phyloP scores from a whole-genome alignment of 2,888 invertebrate genomes.

The Amblyjoppa fuscipennis region DNA sequence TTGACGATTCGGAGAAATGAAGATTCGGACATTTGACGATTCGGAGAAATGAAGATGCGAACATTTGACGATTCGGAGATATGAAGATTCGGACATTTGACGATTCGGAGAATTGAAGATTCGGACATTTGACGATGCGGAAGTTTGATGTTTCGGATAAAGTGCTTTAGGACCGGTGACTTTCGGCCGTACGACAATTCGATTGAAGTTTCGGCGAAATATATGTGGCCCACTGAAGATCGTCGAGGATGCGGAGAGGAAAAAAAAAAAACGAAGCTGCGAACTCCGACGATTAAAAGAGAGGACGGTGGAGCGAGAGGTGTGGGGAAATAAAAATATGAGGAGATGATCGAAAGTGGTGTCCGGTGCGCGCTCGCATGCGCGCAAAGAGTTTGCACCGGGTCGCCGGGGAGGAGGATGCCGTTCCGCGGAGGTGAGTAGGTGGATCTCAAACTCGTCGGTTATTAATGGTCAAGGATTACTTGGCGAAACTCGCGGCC shows the following conservation, averaged over 20 bases:
- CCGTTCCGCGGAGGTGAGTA: constrained; percentile 65
- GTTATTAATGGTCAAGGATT: constrained; percentile 83
- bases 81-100: no score
- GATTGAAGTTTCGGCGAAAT: no score
- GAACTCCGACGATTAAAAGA: constrained; percentile 8
- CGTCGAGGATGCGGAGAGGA: not conserved
- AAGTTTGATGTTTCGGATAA: no score
- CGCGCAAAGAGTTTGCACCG: constrained; percentile 37
- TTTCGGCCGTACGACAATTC: no score
- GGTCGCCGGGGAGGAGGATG: constrained; percentile 48
- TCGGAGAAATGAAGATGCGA: no score
- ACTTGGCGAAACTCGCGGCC: constrained; percentile 83
- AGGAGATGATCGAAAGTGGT: constrained; percentile 51
- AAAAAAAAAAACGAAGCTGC: not conserved
- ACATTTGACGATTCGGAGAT: no score
- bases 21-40: no score
- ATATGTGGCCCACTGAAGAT: not conserved
- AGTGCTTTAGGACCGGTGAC: no score
- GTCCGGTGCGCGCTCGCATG: constrained; percentile 46
- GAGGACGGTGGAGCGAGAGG: constrained; percentile 31
- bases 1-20: no score
- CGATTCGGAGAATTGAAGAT: no score
- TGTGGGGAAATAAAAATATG: constrained; percentile 43
- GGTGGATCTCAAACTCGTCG: constrained; percentile 78
- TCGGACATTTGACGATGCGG: no score